Percentiles rank a stretch among this genome's conserved stretches.
Conservation (phyloP, 30 jellyfish, hydroid and myxozoan genomes). For the Phacellophora camtschatica region DNA sequence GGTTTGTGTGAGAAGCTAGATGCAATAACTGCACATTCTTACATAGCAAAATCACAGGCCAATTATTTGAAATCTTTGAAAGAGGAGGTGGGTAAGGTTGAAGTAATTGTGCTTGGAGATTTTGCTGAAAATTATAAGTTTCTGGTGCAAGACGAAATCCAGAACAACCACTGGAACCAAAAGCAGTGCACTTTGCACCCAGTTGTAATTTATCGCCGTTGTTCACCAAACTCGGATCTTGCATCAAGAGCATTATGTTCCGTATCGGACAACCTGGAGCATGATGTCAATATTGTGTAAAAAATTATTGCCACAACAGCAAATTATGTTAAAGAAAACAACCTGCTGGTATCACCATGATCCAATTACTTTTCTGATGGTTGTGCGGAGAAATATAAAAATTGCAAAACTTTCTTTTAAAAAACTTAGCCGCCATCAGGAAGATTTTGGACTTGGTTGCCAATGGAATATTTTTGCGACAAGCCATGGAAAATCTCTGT, state of each 20-base stretch:
- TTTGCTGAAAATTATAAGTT: background rate
- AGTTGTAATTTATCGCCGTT: background rate
- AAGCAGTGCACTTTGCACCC: background rate
- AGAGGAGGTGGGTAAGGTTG: background rate
- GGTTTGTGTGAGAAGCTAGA: no score
- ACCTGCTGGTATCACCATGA: background rate
- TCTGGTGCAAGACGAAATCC: background rate
- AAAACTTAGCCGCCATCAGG: conserved; percentile 39
- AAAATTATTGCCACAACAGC: background rate
- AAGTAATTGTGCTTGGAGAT: background rate
- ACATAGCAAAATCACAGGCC: no score
- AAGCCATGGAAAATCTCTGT: conserved; percentile 70
- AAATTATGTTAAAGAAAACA: background rate
- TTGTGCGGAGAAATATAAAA: conserved; percentile 75
- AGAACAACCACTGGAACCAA: no score
- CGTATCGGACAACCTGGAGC: conserved; percentile 45
- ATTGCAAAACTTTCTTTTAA: conserved; percentile 38
- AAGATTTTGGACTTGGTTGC: conserved; percentile 49
- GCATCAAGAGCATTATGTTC: conserved; percentile 2
- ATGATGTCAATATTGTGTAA: conserved; percentile 1
- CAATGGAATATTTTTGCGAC: conserved; percentile 68
- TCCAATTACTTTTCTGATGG: conserved; percentile 61
- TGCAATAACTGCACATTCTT: no score
- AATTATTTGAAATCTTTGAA: background rate
- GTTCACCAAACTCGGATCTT: background rate